phyloP scores from a whole-genome alignment of 1,140 invertebrate species.

The Bombus confusus region DNA sequence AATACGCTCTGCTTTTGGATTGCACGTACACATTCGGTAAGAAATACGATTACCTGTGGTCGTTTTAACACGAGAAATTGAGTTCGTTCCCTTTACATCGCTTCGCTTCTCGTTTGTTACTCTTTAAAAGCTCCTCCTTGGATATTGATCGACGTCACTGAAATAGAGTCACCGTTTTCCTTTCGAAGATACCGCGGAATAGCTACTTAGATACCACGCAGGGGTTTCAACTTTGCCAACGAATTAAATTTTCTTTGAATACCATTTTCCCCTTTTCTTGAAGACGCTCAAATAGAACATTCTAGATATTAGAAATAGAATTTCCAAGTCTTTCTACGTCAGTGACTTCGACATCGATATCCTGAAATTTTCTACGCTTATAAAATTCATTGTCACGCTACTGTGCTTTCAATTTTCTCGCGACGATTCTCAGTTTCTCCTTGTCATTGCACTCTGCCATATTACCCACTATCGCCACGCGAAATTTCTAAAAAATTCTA shows the following conservation, averaged over 20 bases:
- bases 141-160: slow-evolving; percentile 48
- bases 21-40: not conserved
- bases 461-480: not conserved
- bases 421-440: no score
- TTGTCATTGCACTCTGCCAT: not conserved
- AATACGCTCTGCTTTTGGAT: slow-evolving; percentile 7
- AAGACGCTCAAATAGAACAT: not conserved
- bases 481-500: not conserved
- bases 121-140: slow-evolving; percentile 47
- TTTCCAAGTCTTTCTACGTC: not conserved
- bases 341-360: slow-evolving; percentile 4
- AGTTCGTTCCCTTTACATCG: slow-evolving; percentile 5
- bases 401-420: not conserved
- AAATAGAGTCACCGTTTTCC: not conserved
- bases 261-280: not conserved
- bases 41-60: not conserved
- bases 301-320: not conserved
- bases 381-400: not conserved
- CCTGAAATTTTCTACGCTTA: not conserved
- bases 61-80: not conserved
- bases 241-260: not conserved
- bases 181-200: not conserved
- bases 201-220: not conserved
- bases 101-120: slow-evolving; percentile 27
- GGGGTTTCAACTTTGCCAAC: not conserved